Conservation (phyloP, 2,113 vertebrate species). For the Macroglossus sobrinus region DNA sequence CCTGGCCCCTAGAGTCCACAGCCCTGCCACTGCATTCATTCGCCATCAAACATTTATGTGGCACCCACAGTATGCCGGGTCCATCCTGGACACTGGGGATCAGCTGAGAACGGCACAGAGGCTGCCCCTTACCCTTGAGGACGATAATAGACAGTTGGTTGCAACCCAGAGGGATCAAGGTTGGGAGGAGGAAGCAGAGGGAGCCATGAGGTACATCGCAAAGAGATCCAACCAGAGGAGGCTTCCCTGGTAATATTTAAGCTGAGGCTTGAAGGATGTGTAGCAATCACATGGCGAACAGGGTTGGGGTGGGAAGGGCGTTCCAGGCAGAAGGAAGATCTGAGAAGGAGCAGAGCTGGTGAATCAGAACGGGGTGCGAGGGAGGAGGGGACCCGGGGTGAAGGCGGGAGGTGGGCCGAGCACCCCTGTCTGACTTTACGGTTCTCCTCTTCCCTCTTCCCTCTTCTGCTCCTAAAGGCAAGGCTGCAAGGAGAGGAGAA, state of each 20-base stretch:
- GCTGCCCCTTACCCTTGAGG: background rate
- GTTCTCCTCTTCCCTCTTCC: background rate
- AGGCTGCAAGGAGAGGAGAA: background rate
- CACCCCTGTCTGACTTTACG: background rate
- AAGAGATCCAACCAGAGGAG: background rate
- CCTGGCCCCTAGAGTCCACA: background rate
- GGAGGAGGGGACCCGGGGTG: too few species aligned
- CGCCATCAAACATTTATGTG: background rate
- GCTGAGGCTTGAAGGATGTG: background rate
- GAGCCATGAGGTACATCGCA: background rate
- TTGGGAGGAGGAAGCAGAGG: background rate
- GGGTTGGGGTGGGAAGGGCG: background rate
- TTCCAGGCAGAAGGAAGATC: background rate
- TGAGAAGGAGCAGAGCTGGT: fast-evolving
- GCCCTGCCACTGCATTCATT: background rate
- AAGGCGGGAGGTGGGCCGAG: background rate
- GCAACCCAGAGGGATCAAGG: background rate
- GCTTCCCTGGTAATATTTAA: background rate
- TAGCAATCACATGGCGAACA: background rate
- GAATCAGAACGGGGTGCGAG: fast-evolving
- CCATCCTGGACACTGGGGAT: background rate
- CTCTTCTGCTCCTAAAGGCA: background rate
- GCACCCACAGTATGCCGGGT: background rate
- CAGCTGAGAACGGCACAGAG: background rate
- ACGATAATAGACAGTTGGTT: background rate